Evolutionary conservation across 2,113 vertebrate species (phyloP).

Genomic region (Oceanites oceanicus): DNA sequence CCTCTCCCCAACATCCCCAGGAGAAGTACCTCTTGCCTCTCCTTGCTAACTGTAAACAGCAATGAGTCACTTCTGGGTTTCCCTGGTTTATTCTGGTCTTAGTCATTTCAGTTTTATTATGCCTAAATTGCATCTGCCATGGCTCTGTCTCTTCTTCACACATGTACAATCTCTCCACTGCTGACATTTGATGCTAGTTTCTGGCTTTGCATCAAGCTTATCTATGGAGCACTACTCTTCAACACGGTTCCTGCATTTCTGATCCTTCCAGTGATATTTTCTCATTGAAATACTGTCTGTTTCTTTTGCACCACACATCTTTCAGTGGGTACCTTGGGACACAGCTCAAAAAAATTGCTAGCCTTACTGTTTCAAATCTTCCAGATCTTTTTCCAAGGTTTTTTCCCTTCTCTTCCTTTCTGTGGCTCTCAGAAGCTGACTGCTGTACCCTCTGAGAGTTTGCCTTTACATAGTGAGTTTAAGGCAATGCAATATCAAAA

Average conservation of each 20-base stretch:
- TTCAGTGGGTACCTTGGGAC: background rate
- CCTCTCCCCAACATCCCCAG: background rate
- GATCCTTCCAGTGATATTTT: constrained; percentile 16
- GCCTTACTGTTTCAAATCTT: background rate
- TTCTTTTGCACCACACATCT: background rate
- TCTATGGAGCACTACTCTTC: background rate
- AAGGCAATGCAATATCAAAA: background rate
- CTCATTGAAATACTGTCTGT: background rate
- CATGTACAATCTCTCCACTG: background rate
- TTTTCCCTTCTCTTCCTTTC: background rate
- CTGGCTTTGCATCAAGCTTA: constrained; percentile 23
- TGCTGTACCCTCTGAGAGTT: background rate
- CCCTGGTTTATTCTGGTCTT: constrained; percentile 28
- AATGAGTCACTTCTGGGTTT: constrained; percentile 6
- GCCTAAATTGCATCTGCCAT: background rate
- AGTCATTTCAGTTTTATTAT: constrained; percentile 14
- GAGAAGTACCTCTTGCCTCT: background rate
- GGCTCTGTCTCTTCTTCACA: background rate
- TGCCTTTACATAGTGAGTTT: background rate
- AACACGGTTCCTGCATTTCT: background rate
- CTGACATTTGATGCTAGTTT: constrained; percentile 14
- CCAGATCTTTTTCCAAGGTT: background rate
- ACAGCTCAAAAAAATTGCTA: background rate
- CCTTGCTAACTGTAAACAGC: background rate
- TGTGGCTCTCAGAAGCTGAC: background rate